Evolutionary conservation across 1,140 invertebrate species (phyloP), one percentile per base, ranked within the genome.

Genomic region (Drosophila lacertosa): DNA sequence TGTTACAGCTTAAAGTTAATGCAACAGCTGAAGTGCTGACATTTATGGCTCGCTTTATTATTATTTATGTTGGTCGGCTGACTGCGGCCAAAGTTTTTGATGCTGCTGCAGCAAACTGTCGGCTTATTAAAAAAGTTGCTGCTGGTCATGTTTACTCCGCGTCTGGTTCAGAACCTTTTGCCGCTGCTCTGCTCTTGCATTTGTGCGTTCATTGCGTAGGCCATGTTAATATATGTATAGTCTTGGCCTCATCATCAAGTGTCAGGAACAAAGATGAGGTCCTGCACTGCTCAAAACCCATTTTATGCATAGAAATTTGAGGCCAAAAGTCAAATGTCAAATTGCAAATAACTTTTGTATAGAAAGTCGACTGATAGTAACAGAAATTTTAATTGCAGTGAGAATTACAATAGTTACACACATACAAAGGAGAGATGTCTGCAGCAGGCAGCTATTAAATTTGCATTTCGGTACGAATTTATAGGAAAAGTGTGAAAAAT

Each of bases 101-200:
- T 47, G 39, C 32, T 55, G 29, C 15, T 47, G 51, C 29, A 13
- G 37, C 45, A 33, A 67, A 37, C 59, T 47, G 44, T 9, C 33
- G 50, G 50, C 42, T 63, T 55, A 55, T 69, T 69, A 39, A 29
- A 33, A 55, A 69, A 69, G 42, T 69, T 69, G 9, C 26, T 11
- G 1, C 15, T n/a, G 32, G n/a, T 5, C 4, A 13, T 24, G 2
- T 33, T 48, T 16, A n/a, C 33, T 5, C 13, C 1, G 33, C 11
- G 33, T 35, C n/a, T 29, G 7, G 26, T 29, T 29, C 6, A 29
- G n/a, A n/a, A n/a, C n/a, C n/a, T n/a, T 9, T 29, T 7, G n/a
- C 3, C n/a, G 3, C 33, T 13, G 33, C 11, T 13, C 5, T 35
- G 11, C n/a, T 3, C n/a, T n/a, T 35, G 4, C 33, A 35, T 5